phyloP scores from a whole-genome alignment of 2,797 vertebrate species.

The Melanotaenia pygmaea region DNA sequence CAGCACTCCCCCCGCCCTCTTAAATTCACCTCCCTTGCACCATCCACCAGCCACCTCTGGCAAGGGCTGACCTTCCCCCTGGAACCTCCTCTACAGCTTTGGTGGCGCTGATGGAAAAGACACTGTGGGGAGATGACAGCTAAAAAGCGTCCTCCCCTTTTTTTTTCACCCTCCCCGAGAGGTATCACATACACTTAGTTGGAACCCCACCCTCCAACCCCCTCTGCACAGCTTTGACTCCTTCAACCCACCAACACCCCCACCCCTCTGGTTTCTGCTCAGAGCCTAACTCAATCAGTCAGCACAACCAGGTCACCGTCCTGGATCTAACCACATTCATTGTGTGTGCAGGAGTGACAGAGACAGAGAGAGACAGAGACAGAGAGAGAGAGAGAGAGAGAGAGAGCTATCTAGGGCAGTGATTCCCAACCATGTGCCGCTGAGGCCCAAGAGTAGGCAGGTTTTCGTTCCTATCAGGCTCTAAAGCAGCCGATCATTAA shows the following conservation, averaged over 20 bases:
- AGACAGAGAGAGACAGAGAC: neutral
- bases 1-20: neutral
- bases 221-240: constrained; percentile 43
- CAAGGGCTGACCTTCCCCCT: constrained; percentile 65
- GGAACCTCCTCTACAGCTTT: constrained; percentile 58
- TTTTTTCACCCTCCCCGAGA: constrained; percentile 52
- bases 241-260: constrained; percentile 51
- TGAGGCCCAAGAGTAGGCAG: constrained; percentile 63
- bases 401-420: constrained; percentile 67
- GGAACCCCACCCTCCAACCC: constrained; percentile 24
- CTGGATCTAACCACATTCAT: constrained; percentile 67
- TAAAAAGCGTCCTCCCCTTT: constrained; percentile 65
- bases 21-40: constrained; percentile 50
- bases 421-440: constrained; percentile 69
- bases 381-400: neutral
- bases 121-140: constrained; percentile 78
- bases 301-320: constrained; percentile 84
- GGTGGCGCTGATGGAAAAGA: constrained; percentile 73
- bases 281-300: constrained; percentile 82
- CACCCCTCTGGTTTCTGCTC: constrained; percentile 73
- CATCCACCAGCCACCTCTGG: constrained; percentile 52
- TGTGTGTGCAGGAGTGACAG: constrained; percentile 32
- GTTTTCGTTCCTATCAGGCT: constrained; percentile 61
- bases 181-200: constrained; percentile 68
- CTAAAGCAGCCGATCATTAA: constrained; percentile 65